Evolutionary conservation across 2,797 vertebrate genomes (phyloP).

Genomic region (Sebastes matsubarae): DNA sequence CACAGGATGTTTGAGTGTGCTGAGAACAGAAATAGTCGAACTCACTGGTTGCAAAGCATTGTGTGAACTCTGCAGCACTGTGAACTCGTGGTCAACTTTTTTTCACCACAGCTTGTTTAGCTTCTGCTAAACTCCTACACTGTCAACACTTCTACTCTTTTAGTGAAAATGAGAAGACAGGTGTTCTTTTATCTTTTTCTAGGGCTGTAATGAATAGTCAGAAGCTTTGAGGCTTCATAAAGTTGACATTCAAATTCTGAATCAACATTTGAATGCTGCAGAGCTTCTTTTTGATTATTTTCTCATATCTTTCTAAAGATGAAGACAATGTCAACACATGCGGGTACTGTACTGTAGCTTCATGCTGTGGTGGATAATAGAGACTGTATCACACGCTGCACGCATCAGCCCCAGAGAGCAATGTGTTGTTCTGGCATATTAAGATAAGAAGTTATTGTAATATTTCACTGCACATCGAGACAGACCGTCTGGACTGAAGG

Average conservation of each 20-base stretch:
- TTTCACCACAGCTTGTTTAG: not conserved
- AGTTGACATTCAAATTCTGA: not conserved
- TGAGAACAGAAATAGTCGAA: not conserved
- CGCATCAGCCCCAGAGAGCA: not conserved
- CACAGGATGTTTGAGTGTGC: slow-evolving; percentile 37
- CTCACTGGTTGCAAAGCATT: not conserved
- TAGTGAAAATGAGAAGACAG: not conserved
- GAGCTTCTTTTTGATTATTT: not conserved
- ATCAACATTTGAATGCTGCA: not conserved
- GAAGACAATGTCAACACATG: not conserved
- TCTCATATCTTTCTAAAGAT: not conserved
- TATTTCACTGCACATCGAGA: not conserved
- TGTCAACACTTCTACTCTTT: not conserved
- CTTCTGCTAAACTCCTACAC: not conserved
- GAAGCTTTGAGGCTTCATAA: not conserved
- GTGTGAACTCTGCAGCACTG: not conserved
- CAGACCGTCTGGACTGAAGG: not conserved
- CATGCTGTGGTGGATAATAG: not conserved
- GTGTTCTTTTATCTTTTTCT: not conserved
- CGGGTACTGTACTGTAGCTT: not conserved
- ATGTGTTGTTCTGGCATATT: slow-evolving; percentile 14
- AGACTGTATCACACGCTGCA: not conserved
- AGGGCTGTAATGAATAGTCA: not conserved
- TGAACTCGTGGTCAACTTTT: slow-evolving; percentile 13
- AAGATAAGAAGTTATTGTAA: slow-evolving; percentile 40